Conservation (phyloP, 2,797 vertebrate species). For the Tapera naevia region DNA sequence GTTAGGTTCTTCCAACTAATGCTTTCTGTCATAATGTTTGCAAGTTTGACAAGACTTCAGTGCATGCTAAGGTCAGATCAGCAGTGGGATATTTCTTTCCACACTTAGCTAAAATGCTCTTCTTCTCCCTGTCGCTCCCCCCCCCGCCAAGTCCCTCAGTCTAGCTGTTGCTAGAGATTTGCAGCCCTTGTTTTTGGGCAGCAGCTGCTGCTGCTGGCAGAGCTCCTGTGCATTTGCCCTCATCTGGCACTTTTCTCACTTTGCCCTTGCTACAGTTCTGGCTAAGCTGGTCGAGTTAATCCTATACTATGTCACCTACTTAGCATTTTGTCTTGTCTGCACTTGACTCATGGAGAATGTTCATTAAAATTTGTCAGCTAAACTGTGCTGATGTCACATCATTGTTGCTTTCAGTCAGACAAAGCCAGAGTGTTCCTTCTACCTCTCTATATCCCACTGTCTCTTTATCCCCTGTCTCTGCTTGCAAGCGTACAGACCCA, state of each 20-base stretch:
- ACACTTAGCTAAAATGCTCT: not conserved
- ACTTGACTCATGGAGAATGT: not conserved
- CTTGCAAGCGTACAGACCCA: not conserved
- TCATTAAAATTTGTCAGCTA: conserved; percentile 32
- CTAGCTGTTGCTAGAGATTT: conserved; percentile 7
- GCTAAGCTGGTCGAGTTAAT: conserved; percentile 66
- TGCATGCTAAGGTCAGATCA: not conserved
- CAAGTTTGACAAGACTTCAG: not conserved
- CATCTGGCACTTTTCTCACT: conserved; percentile 62
- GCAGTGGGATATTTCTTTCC: conserved; percentile 2
- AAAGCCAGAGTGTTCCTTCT: not conserved
- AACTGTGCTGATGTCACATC: not conserved
- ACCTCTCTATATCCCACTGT: not conserved
- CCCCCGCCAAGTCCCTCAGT: not conserved
- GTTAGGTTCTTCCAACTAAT: not conserved
- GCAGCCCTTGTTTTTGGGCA: conserved; percentile 38
- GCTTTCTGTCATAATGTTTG: not conserved
- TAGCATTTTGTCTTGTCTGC: conserved; percentile 57
- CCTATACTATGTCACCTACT: conserved; percentile 47
- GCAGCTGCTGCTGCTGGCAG: conserved; percentile 64
- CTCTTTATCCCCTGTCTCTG: not conserved
- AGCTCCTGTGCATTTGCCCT: conserved; percentile 41
- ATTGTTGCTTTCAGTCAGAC: not conserved
- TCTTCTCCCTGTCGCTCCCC: not conserved
- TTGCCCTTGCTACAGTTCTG: conserved; percentile 49